phyloP scores from a whole-genome alignment of 1,140 invertebrate species.

The Magallana ariakensis region DNA sequence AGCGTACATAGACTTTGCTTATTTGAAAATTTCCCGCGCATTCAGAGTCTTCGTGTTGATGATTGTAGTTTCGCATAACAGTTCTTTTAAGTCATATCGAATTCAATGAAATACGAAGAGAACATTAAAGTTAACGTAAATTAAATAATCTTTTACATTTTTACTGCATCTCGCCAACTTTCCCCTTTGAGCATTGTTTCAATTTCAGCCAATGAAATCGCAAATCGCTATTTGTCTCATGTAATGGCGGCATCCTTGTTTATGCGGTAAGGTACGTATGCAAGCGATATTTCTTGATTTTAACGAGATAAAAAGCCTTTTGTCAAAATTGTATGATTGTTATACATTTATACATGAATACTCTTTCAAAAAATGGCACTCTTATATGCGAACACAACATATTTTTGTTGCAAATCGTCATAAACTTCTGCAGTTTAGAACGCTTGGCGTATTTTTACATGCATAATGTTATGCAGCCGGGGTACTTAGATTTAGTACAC shows the following conservation, averaged over 20 bases:
- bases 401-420: neutral
- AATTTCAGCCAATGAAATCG: conserved; percentile 39
- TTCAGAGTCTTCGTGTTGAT: too few relatives aligned
- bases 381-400: neutral
- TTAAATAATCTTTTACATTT: too few relatives aligned
- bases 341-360: neutral
- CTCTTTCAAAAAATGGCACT: neutral
- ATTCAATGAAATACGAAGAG: too few relatives aligned
- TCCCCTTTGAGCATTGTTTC: neutral
- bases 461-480: neutral
- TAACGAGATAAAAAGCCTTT: neutral
- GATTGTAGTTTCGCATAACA: too few relatives aligned
- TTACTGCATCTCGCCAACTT: too few relatives aligned
- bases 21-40: too few relatives aligned
- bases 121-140: too few relatives aligned
- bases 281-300: conserved; percentile 9
- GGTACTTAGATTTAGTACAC: neutral
- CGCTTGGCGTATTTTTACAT: neutral
- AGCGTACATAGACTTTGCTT: too few relatives aligned
- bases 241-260: conserved; percentile 63
- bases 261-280: conserved; percentile 46
- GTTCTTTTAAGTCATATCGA: too few relatives aligned
- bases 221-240: conserved; percentile 41
- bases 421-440: neutral
- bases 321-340: neutral